These are phyloP conservation scores for Archocentrus centrarchus DNA, from an alignment of 2,113 vertebrate genomes.

Conservation along the genomic window DNA sequence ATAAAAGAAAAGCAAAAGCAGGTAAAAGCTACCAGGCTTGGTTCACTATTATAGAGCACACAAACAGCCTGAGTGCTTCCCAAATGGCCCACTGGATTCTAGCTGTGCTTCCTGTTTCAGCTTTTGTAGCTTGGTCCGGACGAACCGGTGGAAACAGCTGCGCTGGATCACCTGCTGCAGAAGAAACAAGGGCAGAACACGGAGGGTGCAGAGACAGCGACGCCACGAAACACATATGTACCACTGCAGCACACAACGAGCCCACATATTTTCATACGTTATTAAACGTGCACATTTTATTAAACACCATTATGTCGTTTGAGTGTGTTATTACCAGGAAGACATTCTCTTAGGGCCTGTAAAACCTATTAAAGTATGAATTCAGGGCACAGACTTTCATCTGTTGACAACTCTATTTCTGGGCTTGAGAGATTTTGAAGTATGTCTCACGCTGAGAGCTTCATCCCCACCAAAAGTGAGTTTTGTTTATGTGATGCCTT, in stretches of 20 bases:
- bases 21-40: not conserved
- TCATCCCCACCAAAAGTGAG: not conserved
- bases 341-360: not conserved
- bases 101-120: not conserved
- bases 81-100: not conserved
- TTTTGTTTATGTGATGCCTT: not conserved
- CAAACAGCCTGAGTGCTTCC: not conserved
- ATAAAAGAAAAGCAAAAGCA: rapidly evolving
- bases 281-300: not conserved
- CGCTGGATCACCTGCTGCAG: not conserved
- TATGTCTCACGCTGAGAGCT: not conserved
- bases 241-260: not conserved
- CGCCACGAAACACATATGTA: not conserved
- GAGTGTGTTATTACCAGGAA: not conserved
- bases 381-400: constrained; percentile 2
- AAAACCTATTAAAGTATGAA: not conserved
- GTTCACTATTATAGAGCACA: not conserved
- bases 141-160: not conserved
- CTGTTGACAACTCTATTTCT: not conserved
- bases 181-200: not conserved
- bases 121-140: not conserved
- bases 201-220: no score
- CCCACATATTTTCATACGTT: not conserved
- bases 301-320: not conserved
- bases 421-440: not conserved